phyloP scores from a whole-genome alignment of 2,888 invertebrate genomes.

The Volucella zonaria region DNA sequence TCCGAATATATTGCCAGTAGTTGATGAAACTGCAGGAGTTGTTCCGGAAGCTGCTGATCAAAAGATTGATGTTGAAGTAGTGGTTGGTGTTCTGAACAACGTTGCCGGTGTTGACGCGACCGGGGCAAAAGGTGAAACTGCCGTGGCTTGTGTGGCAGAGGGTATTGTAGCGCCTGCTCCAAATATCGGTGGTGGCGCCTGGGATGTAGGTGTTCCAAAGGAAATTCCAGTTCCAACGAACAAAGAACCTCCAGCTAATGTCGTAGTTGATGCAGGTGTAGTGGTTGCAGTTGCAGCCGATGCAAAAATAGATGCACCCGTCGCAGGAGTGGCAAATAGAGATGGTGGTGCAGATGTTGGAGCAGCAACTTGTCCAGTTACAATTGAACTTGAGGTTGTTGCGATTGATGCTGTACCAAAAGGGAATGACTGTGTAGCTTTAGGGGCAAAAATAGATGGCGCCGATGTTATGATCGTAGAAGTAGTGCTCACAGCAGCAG shows the following conservation, averaged over 20 bases:
- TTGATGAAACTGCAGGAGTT: slow-evolving; percentile 40
- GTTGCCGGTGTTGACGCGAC: slow-evolving; percentile 13
- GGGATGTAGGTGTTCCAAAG: slow-evolving; percentile 36
- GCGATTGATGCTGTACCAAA: slow-evolving; percentile 30
- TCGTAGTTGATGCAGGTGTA: slow-evolving; percentile 47
- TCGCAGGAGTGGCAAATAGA: slow-evolving; percentile 52
- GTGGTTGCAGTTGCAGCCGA: slow-evolving; percentile 61
- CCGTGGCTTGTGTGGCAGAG: slow-evolving; percentile 19
- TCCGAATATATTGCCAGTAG: slow-evolving; percentile 77
- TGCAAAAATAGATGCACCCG: slow-evolving; percentile 66
- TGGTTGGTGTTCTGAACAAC: slow-evolving; percentile 27
- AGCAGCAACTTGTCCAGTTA: slow-evolving; percentile 54
- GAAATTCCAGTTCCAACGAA: slow-evolving; percentile 49
- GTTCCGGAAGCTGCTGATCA: slow-evolving; percentile 34
- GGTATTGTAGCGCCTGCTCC: slow-evolving; percentile 53
- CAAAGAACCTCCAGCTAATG: slow-evolving; percentile 45
- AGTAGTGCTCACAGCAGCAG: slow-evolving; percentile 23
- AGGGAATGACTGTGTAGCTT: slow-evolving; percentile 37
- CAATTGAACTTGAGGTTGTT: slow-evolving; percentile 43
- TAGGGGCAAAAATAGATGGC: slow-evolving; percentile 39
- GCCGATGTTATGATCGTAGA: slow-evolving; percentile 52
- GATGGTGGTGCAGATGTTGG: slow-evolving; percentile 55
- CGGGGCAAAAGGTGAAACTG: slow-evolving; percentile 9
- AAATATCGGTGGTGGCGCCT: slow-evolving; percentile 66
- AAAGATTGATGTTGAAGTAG: slow-evolving; percentile 11